A percentile compares a stretch with the other conserved stretches of the same genome.
Conservation (phyloP, 1,140 invertebrate species). For the Papilio dardanus region DNA sequence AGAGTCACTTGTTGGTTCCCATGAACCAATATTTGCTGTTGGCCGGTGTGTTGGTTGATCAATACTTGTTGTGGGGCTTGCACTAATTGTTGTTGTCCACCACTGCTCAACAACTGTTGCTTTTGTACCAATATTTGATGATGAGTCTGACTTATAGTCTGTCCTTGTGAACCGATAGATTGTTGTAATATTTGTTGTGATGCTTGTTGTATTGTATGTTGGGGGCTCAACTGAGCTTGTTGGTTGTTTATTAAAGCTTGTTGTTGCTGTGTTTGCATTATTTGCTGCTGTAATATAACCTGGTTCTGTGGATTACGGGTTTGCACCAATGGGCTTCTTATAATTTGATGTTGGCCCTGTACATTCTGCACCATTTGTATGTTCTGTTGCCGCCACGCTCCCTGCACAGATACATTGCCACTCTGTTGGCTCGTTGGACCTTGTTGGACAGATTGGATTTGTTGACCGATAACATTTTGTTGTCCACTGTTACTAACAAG, state of each 20-base stretch:
- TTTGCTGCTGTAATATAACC: conserved; percentile 80
- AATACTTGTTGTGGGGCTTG: conserved; percentile 74
- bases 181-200: conserved; percentile 74
- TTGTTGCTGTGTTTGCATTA: conserved; percentile 79
- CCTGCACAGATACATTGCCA: conserved; percentile 70
- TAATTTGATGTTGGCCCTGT: conserved; percentile 77
- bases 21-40: conserved; percentile 78
- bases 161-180: conserved; percentile 71
- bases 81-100: conserved; percentile 76
- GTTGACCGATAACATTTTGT: conserved; percentile 71
- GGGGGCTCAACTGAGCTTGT: conserved; percentile 71
- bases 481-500: conserved; percentile 65
- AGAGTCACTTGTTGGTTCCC: conserved; percentile 77
- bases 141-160: conserved; percentile 68
- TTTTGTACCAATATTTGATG: conserved; percentile 80
- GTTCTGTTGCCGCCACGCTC: conserved; percentile 81
- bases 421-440: conserved; percentile 69
- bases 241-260: conserved; percentile 75
- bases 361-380: conserved; percentile 79
- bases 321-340: conserved; percentile 77
- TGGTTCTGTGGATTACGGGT: conserved; percentile 77
- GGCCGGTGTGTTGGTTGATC: conserved; percentile 76
- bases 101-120: conserved; percentile 71
- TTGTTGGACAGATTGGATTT: conserved; percentile 73
- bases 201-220: conserved; percentile 72